Conservation (phyloP, 2,113 vertebrate genomes). For the Cisticola juncidis region DNA sequence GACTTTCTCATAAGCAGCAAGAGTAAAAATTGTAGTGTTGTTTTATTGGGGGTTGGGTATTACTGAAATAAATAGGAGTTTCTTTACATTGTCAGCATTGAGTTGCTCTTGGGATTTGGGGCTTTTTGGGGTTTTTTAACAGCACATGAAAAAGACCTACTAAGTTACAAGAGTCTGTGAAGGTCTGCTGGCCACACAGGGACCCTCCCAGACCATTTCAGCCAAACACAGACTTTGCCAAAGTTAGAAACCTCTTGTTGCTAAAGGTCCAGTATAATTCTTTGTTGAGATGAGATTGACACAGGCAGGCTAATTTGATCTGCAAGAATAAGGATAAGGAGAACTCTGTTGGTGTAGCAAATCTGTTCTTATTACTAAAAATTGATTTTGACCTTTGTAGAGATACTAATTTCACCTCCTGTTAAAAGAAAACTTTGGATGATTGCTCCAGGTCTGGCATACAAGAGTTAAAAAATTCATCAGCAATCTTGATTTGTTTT, state of each 20-base stretch:
- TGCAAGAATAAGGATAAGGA: not conserved
- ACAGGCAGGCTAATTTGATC: not conserved
- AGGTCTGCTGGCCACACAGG: not conserved
- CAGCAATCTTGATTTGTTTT: not conserved
- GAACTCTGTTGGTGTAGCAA: not conserved
- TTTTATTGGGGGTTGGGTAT: not conserved
- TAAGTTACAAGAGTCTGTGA: not conserved
- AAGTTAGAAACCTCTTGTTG: not conserved
- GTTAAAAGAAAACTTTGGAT: not conserved
- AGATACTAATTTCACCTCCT: not conserved
- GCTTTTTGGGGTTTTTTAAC: not conserved
- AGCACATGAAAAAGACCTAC: not conserved
- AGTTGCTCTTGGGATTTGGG: not conserved
- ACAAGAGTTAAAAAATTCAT: not conserved
- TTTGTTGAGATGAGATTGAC: not conserved
- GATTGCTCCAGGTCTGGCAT: not conserved
- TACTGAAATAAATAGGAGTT: not conserved
- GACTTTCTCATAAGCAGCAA: not conserved
- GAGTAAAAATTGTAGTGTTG: not conserved
- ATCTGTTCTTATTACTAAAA: not conserved
- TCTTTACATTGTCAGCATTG: not conserved
- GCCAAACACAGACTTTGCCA: not conserved
- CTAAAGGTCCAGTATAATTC: not conserved
- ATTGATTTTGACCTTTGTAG: constrained; percentile 10
- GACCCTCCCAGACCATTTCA: not conserved